Evolutionary conservation across 2,113 vertebrate species (phyloP).

Genomic region (Puntigrus tetrazona): DNA sequence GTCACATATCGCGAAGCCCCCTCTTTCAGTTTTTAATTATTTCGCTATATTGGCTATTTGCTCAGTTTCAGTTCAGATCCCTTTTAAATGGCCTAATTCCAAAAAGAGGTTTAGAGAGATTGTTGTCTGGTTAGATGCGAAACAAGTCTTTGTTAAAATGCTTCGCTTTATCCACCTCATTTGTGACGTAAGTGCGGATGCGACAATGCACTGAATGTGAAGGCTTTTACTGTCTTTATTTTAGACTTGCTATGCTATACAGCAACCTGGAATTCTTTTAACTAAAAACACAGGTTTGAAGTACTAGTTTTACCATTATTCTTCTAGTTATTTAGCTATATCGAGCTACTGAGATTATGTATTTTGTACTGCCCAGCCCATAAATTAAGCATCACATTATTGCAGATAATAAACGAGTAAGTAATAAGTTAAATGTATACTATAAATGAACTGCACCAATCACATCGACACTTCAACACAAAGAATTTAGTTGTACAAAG

Average conservation of each 20-base stretch:
- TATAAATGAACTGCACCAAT: no score
- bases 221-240: neutral
- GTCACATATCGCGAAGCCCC: neutral
- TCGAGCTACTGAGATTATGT: no score
- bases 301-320: no score
- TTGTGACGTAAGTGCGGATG: neutral
- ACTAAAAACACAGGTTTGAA: no score
- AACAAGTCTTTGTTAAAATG: neutral
- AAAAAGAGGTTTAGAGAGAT: neutral
- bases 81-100: neutral
- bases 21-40: neutral
- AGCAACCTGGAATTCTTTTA: no score
- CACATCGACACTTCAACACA: no score
- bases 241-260: neutral
- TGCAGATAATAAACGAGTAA: no score
- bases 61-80: neutral
- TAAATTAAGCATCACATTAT: no score
- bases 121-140: neutral
- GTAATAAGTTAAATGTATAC: no score
- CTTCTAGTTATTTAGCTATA: no score
- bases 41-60: slow-evolving; percentile 2
- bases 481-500: no score
- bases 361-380: no score
- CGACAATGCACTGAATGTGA: neutral
- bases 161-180: neutral